Base-by-base conservation (phyloP, 2,888 invertebrate species). In the Euproctis similis region DNA sequence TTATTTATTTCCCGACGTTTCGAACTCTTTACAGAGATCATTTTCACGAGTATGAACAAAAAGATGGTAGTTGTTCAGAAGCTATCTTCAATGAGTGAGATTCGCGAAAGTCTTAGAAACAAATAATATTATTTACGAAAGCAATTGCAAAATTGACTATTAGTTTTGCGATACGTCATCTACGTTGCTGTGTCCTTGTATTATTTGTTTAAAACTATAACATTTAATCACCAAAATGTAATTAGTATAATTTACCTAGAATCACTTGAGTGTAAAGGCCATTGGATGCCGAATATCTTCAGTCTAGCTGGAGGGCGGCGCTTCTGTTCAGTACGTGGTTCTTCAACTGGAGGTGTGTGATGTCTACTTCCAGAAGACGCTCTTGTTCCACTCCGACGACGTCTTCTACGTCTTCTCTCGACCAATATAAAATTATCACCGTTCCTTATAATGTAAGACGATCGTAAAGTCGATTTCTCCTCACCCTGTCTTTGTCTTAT, bases 191-290 rank as follows among this genome's bases (percentile, higher is more conserved):
- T n/a, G n/a, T n/a, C n/a, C n/a, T n/a, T n/a, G n/a, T n/a, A n/a
- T n/a, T n/a, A n/a, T n/a, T n/a, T n/a, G n/a, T n/a, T n/a, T n/a
- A n/a, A n/a, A n/a, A n/a, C n/a, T n/a, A n/a, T n/a, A n/a, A n/a
- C n/a, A n/a, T n/a, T n/a, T 5, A 5, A 16, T 5, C 7, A 5
- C 4, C 7, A 14, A 14, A 14, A 14, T 14, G 6, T 14, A 4
- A 14, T 14, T 4, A 14, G 14, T 4, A 14, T 14, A 39, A 39
- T 54, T 60, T 59, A 80, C 85, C 85, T 78, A 21, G 82, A 74
- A 49, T 85, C 85, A 53, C 80, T 77, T 32, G 85, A 82, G 56
- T 85, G 85, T 54, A 85, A 57, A 8, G 85, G 85, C 85, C 85
- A 85, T 65, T 85, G 85, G 45, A 85, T 85, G 6, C 85, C 85